Conservation (phyloP, 2,113 vertebrate genomes). For the Vidua macroura region DNA sequence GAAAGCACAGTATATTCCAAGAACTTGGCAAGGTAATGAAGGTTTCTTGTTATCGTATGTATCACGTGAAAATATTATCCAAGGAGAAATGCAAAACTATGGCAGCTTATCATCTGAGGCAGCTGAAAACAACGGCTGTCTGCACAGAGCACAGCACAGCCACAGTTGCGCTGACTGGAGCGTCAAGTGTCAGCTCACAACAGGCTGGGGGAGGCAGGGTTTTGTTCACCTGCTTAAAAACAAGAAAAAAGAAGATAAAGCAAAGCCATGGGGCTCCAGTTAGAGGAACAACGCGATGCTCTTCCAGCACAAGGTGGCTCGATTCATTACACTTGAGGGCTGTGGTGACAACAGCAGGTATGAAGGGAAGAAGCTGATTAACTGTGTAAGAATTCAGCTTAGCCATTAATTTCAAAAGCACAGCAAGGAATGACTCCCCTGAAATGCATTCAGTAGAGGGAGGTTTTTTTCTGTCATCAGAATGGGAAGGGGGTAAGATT, state of each 20-base stretch:
- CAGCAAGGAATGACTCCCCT: slow-evolving; percentile 33
- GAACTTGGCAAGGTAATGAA: slow-evolving; percentile 47
- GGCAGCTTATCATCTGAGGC: slow-evolving; percentile 22
- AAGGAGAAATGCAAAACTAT: slow-evolving; percentile 33
- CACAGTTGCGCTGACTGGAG: not conserved
- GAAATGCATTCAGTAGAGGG: slow-evolving; percentile 23
- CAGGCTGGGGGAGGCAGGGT: not conserved
- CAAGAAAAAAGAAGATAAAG: not conserved
- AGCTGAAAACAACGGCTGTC: slow-evolving; percentile 5
- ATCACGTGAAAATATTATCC: slow-evolving; percentile 46
- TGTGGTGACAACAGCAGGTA: slow-evolving; percentile 44
- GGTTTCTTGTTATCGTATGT: slow-evolving; percentile 20
- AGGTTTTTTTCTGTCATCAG: slow-evolving; percentile 50
- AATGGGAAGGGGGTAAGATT: slow-evolving; percentile 58
- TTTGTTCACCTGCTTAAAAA: slow-evolving; percentile 19
- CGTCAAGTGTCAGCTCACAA: not conserved
- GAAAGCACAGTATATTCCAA: slow-evolving; percentile 32
- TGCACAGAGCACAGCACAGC: not conserved
- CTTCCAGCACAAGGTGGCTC: not conserved
- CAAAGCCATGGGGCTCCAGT: not conserved
- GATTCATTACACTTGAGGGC: not conserved
- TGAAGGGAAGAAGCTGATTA: slow-evolving; percentile 26
- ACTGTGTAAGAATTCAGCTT: slow-evolving; percentile 1
- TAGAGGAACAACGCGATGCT: not conserved
- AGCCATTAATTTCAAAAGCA: slow-evolving; percentile 52